A percentile compares a stretch with the other conserved stretches of the same genome.
Conservation (phyloP, 2,888 invertebrate genomes). For the Melieria omissa region DNA sequence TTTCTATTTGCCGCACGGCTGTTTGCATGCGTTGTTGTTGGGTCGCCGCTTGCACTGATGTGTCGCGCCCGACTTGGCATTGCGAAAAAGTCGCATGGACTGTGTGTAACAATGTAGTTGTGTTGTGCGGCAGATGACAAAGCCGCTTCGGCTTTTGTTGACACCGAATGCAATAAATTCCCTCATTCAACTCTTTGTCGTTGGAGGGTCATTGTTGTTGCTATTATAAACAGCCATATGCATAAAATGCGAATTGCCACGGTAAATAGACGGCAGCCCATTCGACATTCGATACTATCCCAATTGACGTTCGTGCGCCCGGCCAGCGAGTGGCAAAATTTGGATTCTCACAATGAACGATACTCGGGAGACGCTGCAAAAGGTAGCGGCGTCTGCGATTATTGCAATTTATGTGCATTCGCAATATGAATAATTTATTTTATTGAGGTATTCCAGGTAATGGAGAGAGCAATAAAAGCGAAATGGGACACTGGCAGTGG, state of each 20-base stretch:
- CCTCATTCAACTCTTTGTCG: constrained; percentile 26
- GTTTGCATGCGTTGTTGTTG: not conserved
- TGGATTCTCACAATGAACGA: not conserved
- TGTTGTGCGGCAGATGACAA: too few species aligned
- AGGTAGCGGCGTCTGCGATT: too few species aligned
- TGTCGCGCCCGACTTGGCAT: not conserved
- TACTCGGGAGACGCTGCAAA: too few species aligned
- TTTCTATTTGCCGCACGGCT: constrained; percentile 23
- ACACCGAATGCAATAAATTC: constrained; percentile 35
- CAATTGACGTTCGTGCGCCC: too few species aligned
- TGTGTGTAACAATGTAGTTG: not conserved
- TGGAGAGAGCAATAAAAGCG: too few species aligned
- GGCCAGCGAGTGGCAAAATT: too few species aligned
- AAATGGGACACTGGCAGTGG: too few species aligned
- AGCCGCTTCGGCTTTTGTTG: constrained; percentile 14
- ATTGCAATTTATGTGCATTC: too few species aligned
- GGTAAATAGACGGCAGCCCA: constrained; percentile 1
- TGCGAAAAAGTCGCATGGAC: not conserved
- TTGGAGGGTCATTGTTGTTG: constrained; percentile 11
- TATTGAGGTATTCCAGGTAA: too few species aligned
- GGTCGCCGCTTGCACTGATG: not conserved
- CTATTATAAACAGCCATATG: constrained; percentile 11
- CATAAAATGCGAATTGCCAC: not conserved
- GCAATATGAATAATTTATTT: too few species aligned
- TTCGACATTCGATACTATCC: too few species aligned